Evolutionary conservation across 1,140 invertebrate genomes (phyloP), one percentile per base, ranked within the genome.

Genomic region (Triops cancriformis): DNA sequence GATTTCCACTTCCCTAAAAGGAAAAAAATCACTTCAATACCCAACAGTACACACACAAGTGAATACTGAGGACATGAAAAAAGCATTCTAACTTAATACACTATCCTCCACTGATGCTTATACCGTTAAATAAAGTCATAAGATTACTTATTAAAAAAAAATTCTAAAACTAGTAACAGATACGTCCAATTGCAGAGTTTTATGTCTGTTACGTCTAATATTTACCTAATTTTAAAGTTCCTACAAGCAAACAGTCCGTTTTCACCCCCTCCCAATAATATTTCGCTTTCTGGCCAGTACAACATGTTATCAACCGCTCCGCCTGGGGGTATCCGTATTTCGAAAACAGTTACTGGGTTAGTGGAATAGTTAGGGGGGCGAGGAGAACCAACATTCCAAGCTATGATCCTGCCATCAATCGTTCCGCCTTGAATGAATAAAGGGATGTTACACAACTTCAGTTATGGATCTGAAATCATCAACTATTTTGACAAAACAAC

Each of bases 381-480:
- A 28, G 85, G 85, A 11, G 81, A 81, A 1, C 85, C 85, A 74
- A 87, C 84, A 76, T 87, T 84, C 84, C 84, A 87, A 31, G 86
- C 77, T 28, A 83, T 82, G 10, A 88, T 83, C 26, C 81, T 82
- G 37, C 85, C 84, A 80, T 85, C 84, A 73, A 81, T 83, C 18
- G 82, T 81, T 1, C 85, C 85, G 85, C 85, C 86, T 87, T 76
- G 23, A 80, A 80, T 14, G 77, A 77, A 77, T 64, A 6, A 72
- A 74, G 12, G 1, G 14, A n/a, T 1, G 5, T 12, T 64, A 37
- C 31, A 37, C 7, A 4, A 37, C 31, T 37, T 37, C 2, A 37
- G 31, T 37, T 37, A 7, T 37, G 31, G 31, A 37, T 7, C 31
- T 37, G 2, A 37, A 37, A 37, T 37, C 2, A 37, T 37, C 2